These are phyloP conservation scores for Sardina pilchardus DNA, from an alignment of 2,113 vertebrate species.

Conservation along the genomic window DNA sequence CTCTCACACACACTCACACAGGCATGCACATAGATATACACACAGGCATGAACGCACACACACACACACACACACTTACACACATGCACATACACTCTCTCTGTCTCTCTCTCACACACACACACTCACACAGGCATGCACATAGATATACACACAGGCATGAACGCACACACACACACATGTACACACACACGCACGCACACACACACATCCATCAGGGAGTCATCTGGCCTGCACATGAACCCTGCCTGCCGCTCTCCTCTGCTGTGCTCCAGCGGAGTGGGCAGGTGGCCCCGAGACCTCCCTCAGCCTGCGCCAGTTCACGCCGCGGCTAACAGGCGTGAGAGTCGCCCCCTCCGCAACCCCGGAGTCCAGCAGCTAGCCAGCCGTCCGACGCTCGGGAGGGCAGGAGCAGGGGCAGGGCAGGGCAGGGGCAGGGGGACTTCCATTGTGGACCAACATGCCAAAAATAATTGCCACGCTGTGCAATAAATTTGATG, in stretches of 20 bases:
- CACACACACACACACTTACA: not conserved
- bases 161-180: slow-evolving; percentile 14
- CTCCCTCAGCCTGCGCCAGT: not conserved
- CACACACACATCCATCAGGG: slow-evolving; percentile 11
- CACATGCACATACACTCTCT: not conserved
- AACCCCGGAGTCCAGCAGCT: not conserved
- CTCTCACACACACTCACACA: not conserved
- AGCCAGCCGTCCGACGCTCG: not conserved
- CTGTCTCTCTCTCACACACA: not conserved
- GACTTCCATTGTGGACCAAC: not conserved
- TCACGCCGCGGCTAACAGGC: not conserved
- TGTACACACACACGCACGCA: not conserved
- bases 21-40: not conserved
- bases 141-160: not conserved
- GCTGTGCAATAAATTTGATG: not conserved
- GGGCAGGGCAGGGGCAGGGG: too few species aligned
- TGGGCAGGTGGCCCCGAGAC: slow-evolving; percentile 43
- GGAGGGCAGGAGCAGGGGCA: not conserved
- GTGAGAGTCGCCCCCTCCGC: not conserved
- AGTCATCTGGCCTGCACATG: slow-evolving; percentile 51
- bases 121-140: slow-evolving; percentile 18
- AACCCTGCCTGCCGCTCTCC: slow-evolving; percentile 54
- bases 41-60: not conserved
- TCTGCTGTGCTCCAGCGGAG: slow-evolving; percentile 41
- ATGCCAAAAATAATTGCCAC: not conserved